Conservation (phyloP, 35 echinoderm and acorn worm genomes). For the Anneissia japonica region DNA sequence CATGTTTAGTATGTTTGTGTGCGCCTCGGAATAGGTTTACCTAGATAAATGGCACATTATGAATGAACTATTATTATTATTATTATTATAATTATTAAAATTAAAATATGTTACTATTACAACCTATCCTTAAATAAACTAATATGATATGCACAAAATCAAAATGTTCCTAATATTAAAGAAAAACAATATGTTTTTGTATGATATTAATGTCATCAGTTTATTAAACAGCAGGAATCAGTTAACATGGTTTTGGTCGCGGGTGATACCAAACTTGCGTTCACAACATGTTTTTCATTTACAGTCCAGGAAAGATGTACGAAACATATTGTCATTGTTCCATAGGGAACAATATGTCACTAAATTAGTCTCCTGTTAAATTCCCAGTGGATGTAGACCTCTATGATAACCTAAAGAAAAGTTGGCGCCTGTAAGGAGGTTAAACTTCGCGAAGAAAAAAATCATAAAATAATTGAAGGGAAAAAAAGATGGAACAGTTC, state of each 20-base stretch:
- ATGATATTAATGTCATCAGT: not conserved
- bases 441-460: not conserved
- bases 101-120: no score
- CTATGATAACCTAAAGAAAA: not conserved
- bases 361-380: not conserved
- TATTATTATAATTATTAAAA: no score
- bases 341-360: not conserved
- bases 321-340: not conserved
- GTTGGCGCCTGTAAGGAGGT: not conserved
- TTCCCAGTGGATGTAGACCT: not conserved
- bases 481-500: no score
- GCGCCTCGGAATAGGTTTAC: no score
- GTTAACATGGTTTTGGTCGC: not conserved
- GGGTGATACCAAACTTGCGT: not conserved
- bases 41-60: no score
- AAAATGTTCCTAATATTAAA: no score
- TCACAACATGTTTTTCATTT: not conserved
- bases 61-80: no score
- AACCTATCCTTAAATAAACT: no score
- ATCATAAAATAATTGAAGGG: no score
- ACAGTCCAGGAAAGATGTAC: not conserved
- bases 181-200: no score
- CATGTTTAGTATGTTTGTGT: no score
- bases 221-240: not conserved
- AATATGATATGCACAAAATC: no score